These are phyloP conservation scores for Recurvirostra avosetta DNA, from an alignment of 2,113 vertebrate genomes.

Conservation along the genomic window DNA sequence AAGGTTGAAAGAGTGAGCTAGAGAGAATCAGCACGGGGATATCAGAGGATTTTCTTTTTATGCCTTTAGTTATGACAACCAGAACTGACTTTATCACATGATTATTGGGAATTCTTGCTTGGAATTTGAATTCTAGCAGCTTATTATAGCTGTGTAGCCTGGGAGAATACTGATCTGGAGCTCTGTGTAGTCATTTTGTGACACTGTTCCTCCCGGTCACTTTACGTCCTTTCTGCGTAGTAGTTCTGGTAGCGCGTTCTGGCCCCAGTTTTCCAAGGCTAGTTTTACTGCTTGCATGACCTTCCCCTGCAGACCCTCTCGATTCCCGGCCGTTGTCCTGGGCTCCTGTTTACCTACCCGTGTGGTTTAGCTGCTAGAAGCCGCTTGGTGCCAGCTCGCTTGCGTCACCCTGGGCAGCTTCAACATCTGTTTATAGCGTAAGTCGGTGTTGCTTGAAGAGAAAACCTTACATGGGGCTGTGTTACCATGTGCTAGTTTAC, in stretches of 20 bases:
- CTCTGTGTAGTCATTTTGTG: not conserved
- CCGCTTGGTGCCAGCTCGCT: not conserved
- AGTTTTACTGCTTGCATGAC: accelerated
- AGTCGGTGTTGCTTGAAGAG: not conserved
- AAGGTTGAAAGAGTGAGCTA: not conserved
- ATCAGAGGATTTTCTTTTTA: not conserved
- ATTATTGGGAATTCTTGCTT: not conserved
- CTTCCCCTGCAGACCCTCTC: accelerated
- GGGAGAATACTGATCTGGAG: not conserved
- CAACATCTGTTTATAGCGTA: accelerated
- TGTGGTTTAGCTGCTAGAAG: not conserved
- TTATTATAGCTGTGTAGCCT: not conserved
- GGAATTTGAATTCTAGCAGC: not conserved
- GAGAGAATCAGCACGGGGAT: not conserved
- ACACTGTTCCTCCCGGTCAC: not conserved
- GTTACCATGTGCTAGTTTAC: not conserved
- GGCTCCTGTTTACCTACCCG: accelerated
- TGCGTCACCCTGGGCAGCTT: not conserved
- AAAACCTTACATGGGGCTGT: not conserved
- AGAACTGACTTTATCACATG: not conserved
- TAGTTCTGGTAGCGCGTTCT: not conserved
- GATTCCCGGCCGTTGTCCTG: not conserved
- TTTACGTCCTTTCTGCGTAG: not conserved
- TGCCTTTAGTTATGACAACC: not conserved
- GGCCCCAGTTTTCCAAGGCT: accelerated